Evolutionary conservation across 2,113 vertebrate genomes (phyloP).

Genomic region (Columba janthina): DNA sequence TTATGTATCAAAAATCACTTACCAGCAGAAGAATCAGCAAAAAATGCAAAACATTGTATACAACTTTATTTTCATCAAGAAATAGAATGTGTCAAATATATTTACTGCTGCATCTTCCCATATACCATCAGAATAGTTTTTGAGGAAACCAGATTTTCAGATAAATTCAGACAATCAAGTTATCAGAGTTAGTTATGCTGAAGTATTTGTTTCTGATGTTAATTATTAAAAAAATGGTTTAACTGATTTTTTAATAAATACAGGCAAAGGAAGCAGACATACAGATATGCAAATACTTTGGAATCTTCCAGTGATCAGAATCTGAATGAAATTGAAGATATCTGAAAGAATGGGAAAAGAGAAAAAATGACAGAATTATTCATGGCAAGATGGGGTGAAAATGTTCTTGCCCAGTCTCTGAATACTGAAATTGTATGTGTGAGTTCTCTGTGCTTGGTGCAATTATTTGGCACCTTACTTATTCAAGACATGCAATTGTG

Average conservation of each 20-base stretch:
- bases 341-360: not conserved
- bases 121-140: not conserved
- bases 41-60: not conserved
- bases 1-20: not conserved
- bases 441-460: not conserved
- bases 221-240: not conserved
- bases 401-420: not conserved
- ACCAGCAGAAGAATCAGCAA: not conserved
- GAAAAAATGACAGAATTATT: not conserved
- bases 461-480: not conserved
- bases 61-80: not conserved
- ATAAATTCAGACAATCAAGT: not conserved
- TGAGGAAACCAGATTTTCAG: not conserved
- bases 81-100: not conserved
- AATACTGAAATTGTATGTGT: not conserved
- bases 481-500: not conserved
- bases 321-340: not conserved
- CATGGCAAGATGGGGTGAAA: not conserved
- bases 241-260: not conserved
- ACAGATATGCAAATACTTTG: not conserved
- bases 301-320: not conserved
- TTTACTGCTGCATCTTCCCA: not conserved
- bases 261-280: no score
- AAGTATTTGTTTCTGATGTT: not conserved
- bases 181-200: not conserved